phyloP scores from a whole-genome alignment of 2,888 invertebrate genomes.

The Caenorhabditis becei region DNA sequence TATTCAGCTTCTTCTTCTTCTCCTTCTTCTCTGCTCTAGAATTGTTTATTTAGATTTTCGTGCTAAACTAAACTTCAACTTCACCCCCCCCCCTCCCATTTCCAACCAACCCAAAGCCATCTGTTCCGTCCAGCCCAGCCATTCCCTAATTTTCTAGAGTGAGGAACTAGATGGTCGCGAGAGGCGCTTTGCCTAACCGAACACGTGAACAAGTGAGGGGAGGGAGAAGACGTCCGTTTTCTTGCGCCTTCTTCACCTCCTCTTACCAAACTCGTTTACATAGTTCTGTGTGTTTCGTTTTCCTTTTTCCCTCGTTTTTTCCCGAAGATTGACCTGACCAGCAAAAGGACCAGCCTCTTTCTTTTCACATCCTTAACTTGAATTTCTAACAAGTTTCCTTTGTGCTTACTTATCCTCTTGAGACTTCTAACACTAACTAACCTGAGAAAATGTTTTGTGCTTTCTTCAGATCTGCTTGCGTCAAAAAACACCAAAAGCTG shows the following conservation, averaged over 20 bases:
- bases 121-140: constrained; percentile 36
- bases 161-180: constrained; percentile 19
- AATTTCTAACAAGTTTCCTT: constrained; percentile 9
- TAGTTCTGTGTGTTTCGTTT: constrained; percentile 38
- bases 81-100: not conserved
- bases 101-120: constrained; percentile 26
- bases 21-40: constrained; percentile 44
- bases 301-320: constrained; percentile 11
- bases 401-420: not conserved
- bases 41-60: constrained; percentile 56
- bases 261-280: constrained; percentile 58
- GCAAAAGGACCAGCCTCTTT: constrained; percentile 19
- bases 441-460: too few species aligned
- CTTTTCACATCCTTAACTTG: constrained; percentile 22
- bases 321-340: constrained; percentile 39
- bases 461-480: too few species aligned
- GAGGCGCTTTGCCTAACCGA: constrained; percentile 55
- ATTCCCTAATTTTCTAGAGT: constrained; percentile 26
- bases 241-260: constrained; percentile 55
- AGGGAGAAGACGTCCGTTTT: constrained; percentile 48
- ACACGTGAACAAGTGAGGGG: constrained; percentile 52
- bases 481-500: too few species aligned
- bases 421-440: not conserved
- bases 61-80: constrained; percentile 14
- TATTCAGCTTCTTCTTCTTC: constrained; percentile 18